These are phyloP conservation scores for Ascidia mentula DNA, from an alignment of 23 tunicate species.

Conservation along the genomic window DNA sequence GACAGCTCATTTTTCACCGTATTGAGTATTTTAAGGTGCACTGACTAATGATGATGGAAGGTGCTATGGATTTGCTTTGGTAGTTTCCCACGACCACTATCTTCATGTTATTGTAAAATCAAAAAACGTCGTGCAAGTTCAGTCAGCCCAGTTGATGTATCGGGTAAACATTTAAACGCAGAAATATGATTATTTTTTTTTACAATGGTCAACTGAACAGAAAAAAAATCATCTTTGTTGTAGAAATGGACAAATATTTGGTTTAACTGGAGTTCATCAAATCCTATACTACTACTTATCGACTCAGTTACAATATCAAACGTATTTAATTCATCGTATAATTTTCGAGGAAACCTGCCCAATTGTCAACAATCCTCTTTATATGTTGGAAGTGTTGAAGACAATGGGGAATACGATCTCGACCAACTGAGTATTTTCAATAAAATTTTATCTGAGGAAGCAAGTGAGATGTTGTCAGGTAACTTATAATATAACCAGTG, in stretches of 20 bases:
- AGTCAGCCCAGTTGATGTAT: background rate
- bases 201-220: background rate
- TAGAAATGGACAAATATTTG: slow-evolving; percentile 4
- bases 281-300: background rate
- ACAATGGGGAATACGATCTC: background rate
- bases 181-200: background rate
- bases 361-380: background rate
- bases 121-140: background rate
- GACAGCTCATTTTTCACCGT: too few species aligned
- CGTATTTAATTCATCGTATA: background rate
- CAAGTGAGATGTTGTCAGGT: background rate
- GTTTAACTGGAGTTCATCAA: background rate
- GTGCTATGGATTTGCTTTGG: background rate
- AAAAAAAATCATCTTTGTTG: background rate
- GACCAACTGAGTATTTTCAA: background rate
- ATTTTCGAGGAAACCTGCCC: background rate
- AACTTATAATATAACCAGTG: too few species aligned
- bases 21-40: too few species aligned
- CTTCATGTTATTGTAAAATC: background rate
- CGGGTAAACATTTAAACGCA: background rate
- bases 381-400: background rate
- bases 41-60: background rate
- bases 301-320: background rate
- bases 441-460: background rate
- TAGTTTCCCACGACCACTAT: background rate